Evolutionary conservation across 2,888 invertebrate genomes (phyloP).

Genomic region (Tortrix viridana): DNA sequence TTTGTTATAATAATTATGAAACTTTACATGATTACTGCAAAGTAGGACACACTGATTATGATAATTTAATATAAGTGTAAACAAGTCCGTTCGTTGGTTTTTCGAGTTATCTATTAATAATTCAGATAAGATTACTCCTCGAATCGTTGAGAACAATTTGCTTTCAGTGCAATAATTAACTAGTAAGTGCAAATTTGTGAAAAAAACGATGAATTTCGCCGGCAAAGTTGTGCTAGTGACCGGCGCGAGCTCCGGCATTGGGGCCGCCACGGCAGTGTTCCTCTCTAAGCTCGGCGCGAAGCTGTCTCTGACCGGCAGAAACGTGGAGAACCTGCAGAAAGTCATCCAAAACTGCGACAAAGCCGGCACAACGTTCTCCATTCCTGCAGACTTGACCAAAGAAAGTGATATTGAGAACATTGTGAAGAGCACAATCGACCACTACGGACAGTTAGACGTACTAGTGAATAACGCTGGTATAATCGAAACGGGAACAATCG

Average conservation of each 20-base stretch:
- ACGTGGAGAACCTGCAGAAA: conserved; percentile 85
- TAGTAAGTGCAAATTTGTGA: conserved; percentile 6
- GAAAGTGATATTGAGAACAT: conserved; percentile 89
- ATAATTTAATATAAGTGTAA: conserved; percentile 28
- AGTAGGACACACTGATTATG: conserved; percentile 15
- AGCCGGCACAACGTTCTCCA: conserved; percentile 77
- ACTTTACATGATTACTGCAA: conserved; percentile 4
- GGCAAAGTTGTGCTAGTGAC: conserved; percentile 90
- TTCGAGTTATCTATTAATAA: conserved; percentile 45
- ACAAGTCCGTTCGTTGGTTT: conserved; percentile 37
- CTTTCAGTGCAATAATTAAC: conserved; percentile 8
- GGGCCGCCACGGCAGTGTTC: conserved; percentile 91
- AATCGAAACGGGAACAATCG: conserved; percentile 91
- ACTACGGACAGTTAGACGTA: conserved; percentile 92
- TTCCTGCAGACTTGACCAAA: conserved; percentile 89
- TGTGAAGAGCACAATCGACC: conserved; percentile 88
- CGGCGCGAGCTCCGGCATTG: conserved; percentile 94
- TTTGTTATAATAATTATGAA: too few species aligned
- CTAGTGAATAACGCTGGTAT: conserved; percentile 96
- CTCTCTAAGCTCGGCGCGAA: conserved; percentile 90
- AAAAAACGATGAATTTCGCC: conserved; percentile 81
- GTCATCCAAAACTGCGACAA: conserved; percentile 70
- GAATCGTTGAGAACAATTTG: conserved; percentile 10
- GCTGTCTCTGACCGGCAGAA: conserved; percentile 89
- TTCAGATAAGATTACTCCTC: conserved; percentile 48